Percentiles rank a stretch among this genome's conserved stretches.
Conservation (phyloP, 2,797 vertebrate genomes). For the Tamandua tetradactyla region DNA sequence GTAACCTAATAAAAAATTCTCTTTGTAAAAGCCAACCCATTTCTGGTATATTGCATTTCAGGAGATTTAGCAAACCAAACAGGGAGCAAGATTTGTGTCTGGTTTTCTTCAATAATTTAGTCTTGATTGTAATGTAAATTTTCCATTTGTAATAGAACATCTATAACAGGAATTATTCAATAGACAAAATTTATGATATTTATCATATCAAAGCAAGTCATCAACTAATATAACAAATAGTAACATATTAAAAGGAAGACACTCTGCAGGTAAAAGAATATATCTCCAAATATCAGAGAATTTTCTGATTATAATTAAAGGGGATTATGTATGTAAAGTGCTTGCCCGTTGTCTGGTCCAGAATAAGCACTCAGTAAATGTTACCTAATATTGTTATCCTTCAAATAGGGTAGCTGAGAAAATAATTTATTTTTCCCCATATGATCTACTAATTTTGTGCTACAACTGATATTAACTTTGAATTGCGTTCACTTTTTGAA, state of each 20-base stretch:
- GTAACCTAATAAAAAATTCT: no score
- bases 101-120: background rate
- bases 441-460: conserved; percentile 13
- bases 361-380: background rate
- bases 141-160: conserved; percentile 33
- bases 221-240: background rate
- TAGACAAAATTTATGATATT: background rate
- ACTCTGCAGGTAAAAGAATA: background rate
- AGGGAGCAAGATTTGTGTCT: conserved; percentile 17
- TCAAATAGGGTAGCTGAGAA: background rate
- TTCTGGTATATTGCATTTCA: no score
- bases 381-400: background rate
- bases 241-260: background rate
- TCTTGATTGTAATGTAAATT: background rate
- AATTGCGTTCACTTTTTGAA: background rate
- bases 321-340: background rate
- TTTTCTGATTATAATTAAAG: conserved; percentile 22
- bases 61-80: no score
- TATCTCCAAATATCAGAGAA: background rate
- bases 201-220: background rate
- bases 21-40: no score
- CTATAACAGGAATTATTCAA: conserved; percentile 3
- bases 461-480: background rate
- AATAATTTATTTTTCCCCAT: background rate
- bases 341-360: conserved; percentile 17